A percentile compares a stretch with the other conserved stretches of the same genome.
phyloP scores from a whole-genome alignment of 2,797 vertebrate genomes.

The Ptychobarbus kaznakovi region DNA sequence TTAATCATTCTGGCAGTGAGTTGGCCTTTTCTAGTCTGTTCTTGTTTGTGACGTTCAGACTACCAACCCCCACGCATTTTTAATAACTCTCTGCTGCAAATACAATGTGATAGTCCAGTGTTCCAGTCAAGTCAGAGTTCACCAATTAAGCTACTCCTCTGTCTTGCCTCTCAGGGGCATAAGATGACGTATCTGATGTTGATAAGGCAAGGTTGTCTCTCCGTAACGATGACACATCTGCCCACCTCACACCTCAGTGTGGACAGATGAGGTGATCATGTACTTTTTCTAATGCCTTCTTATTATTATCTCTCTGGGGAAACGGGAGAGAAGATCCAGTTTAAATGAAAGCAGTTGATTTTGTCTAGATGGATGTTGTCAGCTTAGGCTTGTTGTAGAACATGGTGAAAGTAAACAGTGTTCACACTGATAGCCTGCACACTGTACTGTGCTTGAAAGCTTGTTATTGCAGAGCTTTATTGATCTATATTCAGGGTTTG shows the following conservation, averaged over 20 bases:
- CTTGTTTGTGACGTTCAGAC: conserved; percentile 23
- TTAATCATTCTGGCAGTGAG: background rate
- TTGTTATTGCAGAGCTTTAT: background rate
- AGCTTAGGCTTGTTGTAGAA: background rate
- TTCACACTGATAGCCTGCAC: background rate
- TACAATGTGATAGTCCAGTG: conserved; percentile 1
- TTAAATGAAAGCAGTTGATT: conserved; percentile 18
- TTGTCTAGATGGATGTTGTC: background rate
- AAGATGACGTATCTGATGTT: background rate
- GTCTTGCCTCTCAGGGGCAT: background rate
- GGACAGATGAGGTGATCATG: background rate
- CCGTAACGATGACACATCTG: background rate
- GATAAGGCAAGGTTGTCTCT: conserved; percentile 5
- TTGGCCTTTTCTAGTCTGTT: background rate
- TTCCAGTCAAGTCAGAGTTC: conserved; percentile 21
- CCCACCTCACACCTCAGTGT: conserved; percentile 5
- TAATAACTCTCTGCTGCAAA: conserved; percentile 43
- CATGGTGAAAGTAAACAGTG: background rate
- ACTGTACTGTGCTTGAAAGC: background rate
- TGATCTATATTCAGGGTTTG: background rate
- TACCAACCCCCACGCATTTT: conserved; percentile 21
- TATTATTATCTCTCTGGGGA: background rate
- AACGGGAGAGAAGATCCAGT: background rate
- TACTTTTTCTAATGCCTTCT: background rate
- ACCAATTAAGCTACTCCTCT: conserved; percentile 12